Base-by-base conservation (phyloP, 2,113 vertebrate species). In the Phalacrocorax aristotelis region DNA sequence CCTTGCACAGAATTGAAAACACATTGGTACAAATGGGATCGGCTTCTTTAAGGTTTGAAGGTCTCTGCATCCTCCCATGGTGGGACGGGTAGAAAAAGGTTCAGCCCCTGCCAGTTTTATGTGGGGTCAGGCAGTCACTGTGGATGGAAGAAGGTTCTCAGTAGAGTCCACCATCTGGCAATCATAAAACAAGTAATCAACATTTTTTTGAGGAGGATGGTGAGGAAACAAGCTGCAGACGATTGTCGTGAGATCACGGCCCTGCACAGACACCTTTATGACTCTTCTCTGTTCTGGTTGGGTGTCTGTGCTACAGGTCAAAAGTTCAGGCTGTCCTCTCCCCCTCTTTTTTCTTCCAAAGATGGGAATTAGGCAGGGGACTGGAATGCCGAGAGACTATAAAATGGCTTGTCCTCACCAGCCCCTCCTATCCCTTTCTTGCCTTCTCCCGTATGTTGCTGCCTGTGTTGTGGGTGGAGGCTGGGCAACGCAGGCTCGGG, bases 151-250 rank as follows among this genome's bases (percentile, higher is more conserved):
- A 87, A 95, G 96, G 95, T 51, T 97, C 91, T 89, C 87, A 76
- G 97, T 80, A 81, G 90, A 96, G 95, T 92, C 97, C 95, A 96
- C 98, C 99, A 99, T 99, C 99, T 99, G 99, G 98, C 97, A 98
- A 97, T 98, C 98, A 98, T 99, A 99, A 99, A 99, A 97, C 54
- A n/a, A 97, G 97, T 97, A 97, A 97, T 98, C 94, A 98, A 97
- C 98, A 98, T 98, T 98, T 98, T 98, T 97, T 86, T 72, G 95
- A 85, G 92, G 89, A 95, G 97, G 96, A 97, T 89, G 97, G 94
- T 51, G 90, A 95, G 86, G 96, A 95, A 96, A 95, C 95, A 68
- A 96, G 95, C 91, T 94, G 97, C 97, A 96, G 97, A 97, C 88
- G 90, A 97, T 96, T 93, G 97, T 97, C 58, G 78, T 94, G 86